These are phyloP conservation scores for Acanthurus lineatus DNA, from an alignment of 2,797 vertebrate species.

Conservation along the genomic window DNA sequence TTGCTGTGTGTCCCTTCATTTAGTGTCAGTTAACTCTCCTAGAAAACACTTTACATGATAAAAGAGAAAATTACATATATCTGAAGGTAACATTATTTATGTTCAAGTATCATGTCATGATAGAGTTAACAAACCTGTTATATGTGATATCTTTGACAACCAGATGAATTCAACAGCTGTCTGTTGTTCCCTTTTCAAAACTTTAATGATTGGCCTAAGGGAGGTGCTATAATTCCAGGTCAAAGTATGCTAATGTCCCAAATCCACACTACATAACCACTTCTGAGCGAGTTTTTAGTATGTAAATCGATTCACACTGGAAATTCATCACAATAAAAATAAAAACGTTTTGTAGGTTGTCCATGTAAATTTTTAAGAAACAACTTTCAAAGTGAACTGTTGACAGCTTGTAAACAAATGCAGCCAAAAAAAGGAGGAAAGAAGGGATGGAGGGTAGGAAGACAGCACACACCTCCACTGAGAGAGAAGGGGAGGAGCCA, in stretches of 20 bases:
- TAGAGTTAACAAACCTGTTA: background rate
- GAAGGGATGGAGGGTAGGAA: background rate
- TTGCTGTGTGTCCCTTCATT: background rate
- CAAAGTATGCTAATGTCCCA: background rate
- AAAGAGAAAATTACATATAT: background rate
- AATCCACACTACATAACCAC: background rate
- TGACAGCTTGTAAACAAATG: background rate
- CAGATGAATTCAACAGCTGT: too few relatives aligned
- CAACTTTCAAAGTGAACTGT: background rate
- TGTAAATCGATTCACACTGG: background rate
- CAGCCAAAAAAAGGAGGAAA: background rate
- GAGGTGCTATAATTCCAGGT: background rate
- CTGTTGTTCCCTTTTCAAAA: background rate
- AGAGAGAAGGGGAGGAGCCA: conserved; percentile 87
- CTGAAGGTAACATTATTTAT: background rate
- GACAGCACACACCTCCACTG: conserved; percentile 87
- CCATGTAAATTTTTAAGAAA: background rate
- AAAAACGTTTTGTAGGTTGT: too few relatives aligned
- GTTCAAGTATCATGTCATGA: background rate
- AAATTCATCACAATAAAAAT: background rate
- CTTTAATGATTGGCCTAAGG: background rate
- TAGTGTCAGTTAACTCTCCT: background rate
- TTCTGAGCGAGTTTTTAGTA: background rate
- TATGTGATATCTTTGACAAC: background rate
- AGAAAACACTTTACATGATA: background rate